Conservation (phyloP, 2,888 invertebrate species). For the Eristalis arbustorum region DNA sequence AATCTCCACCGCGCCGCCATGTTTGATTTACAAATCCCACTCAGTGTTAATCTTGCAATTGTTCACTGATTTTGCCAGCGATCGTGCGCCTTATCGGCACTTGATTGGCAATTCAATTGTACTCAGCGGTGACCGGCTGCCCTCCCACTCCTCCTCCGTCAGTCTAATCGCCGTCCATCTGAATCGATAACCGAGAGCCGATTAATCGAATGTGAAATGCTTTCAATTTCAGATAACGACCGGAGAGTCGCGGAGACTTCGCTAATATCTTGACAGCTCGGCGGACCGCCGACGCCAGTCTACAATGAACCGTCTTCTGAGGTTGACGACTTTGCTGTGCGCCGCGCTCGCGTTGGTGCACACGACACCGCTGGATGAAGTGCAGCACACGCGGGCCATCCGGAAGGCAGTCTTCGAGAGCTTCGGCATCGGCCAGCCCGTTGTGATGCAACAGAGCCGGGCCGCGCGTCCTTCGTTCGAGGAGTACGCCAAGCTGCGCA, state of each 20-base stretch:
- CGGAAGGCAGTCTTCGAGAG: background rate
- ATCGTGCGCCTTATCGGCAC: background rate
- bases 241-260: background rate
- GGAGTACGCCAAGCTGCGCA: conserved; percentile 77
- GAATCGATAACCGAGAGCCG: conserved; percentile 4
- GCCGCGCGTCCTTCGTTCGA: conserved; percentile 48
- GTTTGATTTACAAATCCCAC: background rate
- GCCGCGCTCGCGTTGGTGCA: background rate
- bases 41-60: background rate
- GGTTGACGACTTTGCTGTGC: conserved; percentile 16
- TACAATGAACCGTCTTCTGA: conserved; percentile 42
- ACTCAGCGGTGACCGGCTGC: background rate
- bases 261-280: conserved; percentile 16
- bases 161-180: conserved; percentile 9
- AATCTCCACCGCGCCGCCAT: background rate
- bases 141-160: background rate
- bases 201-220: conserved; percentile 23
- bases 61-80: conserved; percentile 9
- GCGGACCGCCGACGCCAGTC: conserved; percentile 13
- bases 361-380: conserved; percentile 40
- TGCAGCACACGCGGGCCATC: background rate
- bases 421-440: conserved; percentile 47
- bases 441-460: conserved; percentile 12
- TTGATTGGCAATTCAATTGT: background rate
- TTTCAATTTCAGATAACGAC: conserved; percentile 58